phyloP scores from a whole-genome alignment of 1,140 invertebrate genomes.

The Cydia amplana region DNA sequence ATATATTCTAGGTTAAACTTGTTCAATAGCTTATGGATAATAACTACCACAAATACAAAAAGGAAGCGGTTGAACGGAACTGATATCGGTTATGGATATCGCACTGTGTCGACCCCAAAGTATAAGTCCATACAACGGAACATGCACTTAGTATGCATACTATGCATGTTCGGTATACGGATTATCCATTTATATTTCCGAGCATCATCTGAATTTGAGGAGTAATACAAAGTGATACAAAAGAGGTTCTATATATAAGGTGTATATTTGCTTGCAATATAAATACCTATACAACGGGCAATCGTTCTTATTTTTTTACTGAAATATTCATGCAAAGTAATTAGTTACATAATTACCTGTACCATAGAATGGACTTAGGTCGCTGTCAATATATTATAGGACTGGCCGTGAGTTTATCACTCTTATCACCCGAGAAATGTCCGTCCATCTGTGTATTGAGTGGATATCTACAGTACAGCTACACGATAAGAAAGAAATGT shows the following conservation, averaged over 20 bases:
- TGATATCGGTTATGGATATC: neutral
- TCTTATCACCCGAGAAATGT: neutral
- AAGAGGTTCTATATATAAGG: neutral
- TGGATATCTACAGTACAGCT: neutral
- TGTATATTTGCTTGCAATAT: neutral
- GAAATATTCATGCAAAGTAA: too few species aligned
- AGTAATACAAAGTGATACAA: neutral
- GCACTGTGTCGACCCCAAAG: neutral
- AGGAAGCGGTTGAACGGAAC: neutral
- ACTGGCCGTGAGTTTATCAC: neutral
- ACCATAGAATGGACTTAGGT: too few species aligned
- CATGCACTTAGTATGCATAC: neutral
- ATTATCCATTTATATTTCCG: neutral
- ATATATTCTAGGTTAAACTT: too few species aligned
- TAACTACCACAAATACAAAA: neutral
- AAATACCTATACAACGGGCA: too few species aligned
- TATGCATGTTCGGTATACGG: neutral
- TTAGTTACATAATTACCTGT: too few species aligned
- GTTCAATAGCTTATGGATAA: neutral
- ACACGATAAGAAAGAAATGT: neutral
- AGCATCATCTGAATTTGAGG: neutral
- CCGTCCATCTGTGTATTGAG: neutral
- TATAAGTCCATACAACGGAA: neutral
- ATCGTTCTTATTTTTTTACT: too few species aligned
- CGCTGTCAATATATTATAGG: neutral